Evolutionary conservation across 2,113 vertebrate species (phyloP).

Genomic region (Gnathonemus echidnorhynchus): DNA sequence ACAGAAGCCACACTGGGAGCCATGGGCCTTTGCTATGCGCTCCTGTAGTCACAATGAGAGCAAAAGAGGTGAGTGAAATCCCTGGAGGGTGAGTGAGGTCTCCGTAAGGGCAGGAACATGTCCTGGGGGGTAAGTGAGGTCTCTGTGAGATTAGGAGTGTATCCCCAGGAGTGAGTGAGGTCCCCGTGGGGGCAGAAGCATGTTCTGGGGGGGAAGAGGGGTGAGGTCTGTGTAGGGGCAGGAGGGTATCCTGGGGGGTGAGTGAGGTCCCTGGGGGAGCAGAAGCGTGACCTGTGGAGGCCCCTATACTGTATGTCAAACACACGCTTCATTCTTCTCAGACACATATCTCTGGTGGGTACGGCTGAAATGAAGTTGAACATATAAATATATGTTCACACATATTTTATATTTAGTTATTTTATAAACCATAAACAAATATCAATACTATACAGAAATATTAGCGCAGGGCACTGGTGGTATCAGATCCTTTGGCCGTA

Average conservation of each 20-base stretch:
- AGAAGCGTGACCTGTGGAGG: background rate
- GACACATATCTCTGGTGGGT: background rate
- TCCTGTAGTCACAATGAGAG: no score
- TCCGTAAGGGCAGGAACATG: background rate
- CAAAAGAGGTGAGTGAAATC: background rate
- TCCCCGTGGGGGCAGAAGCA: no score
- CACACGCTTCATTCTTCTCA: background rate
- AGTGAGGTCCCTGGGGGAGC: background rate
- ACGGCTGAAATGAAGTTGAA: background rate
- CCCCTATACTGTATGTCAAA: background rate
- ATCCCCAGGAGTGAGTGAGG: no score
- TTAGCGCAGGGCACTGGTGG: background rate
- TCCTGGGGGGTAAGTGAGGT: background rate
- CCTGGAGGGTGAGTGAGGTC: background rate
- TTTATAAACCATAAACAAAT: background rate
- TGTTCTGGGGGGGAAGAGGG: no score
- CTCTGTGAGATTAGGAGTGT: no score
- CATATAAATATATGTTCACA: background rate
- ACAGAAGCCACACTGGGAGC: constrained; percentile 84
- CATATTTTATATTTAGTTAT: background rate
- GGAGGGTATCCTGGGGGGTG: background rate
- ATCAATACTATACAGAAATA: background rate
- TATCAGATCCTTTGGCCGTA: background rate
- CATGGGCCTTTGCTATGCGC: constrained; percentile 73
- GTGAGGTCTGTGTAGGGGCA: background rate